Evolutionary conservation across 2,797 vertebrate genomes (phyloP).

Genomic region (Euthynnus affinis): DNA sequence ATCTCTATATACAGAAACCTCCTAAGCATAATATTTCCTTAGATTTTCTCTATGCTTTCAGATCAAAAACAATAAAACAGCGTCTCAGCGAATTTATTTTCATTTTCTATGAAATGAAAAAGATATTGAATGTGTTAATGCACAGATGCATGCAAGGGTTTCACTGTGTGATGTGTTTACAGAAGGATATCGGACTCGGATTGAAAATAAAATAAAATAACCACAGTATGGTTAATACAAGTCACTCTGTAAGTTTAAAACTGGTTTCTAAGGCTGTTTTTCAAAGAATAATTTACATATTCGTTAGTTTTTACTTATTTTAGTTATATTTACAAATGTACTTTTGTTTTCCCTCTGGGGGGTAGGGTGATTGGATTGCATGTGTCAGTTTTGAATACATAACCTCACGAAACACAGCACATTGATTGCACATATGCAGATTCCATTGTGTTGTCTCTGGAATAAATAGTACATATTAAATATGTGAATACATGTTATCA

Average conservation of each 20-base stretch:
- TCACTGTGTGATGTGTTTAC: neutral
- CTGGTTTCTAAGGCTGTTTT: neutral
- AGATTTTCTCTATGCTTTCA: slow-evolving; percentile 25
- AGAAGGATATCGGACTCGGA: neutral
- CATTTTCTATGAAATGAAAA: slow-evolving; percentile 27
- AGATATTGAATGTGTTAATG: slow-evolving; percentile 2
- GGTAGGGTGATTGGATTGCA: neutral
- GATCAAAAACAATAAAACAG: slow-evolving; percentile 25
- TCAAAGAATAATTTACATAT: neutral
- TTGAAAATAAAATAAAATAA: slow-evolving; percentile 9
- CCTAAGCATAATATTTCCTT: slow-evolving; percentile 27
- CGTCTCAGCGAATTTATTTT: slow-evolving; percentile 38
- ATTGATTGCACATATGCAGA: neutral
- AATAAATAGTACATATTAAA: slow-evolving; percentile 17
- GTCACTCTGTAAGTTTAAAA: neutral
- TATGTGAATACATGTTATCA: neutral
- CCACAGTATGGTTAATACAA: neutral
- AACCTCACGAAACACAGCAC: neutral
- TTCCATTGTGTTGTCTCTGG: neutral
- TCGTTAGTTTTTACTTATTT: neutral
- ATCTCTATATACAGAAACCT: slow-evolving; percentile 8
- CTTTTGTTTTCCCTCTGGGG: neutral
- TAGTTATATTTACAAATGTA: too few relatives aligned
- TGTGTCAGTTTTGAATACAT: neutral
- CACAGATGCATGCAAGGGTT: slow-evolving; percentile 14